Evolutionary conservation across 2,888 invertebrate species (phyloP), one percentile per base, ranked within the genome.

Genomic region (Prosopocoilus inquinatus): DNA sequence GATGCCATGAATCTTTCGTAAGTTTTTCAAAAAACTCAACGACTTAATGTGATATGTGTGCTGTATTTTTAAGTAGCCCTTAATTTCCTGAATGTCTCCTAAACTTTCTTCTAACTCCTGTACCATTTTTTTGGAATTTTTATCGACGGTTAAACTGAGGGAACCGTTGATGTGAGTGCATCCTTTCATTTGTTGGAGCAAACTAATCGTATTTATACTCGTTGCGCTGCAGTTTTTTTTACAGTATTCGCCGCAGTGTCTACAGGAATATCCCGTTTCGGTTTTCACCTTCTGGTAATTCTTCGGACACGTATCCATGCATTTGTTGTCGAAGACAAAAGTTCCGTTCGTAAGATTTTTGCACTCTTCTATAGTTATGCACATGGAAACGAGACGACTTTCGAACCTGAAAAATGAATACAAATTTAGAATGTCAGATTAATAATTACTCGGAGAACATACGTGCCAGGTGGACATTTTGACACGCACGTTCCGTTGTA

Each of bases 101-200:
- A 96, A 79, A 66, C 84, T 85, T 20, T 81, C 78, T 64, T 84
- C 83, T 50, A 96, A 70, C 64, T 86, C 86, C 33, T 81, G 76
- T 60, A 55, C 61, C 9, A 58, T 55, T 33, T 57, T 55, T 32
- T 61, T 57, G 7, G 53, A 43, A 38, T 59, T 35, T 20, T 43
- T 41, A 8, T 47, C 53, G 9, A 53, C 28, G 1, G 44, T 48
- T 46, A 57, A 89, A 52, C 82, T 84, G 28, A 97, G 76, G 7
- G 86, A 85, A 0, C 93, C 92, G 35, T 87, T 84, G 15, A 97
- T 84, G 55, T 86, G 83, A 1, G 91, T 90, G 70, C 96, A 96
- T 9, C 86, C 89, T 46, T 82, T 83, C 13, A 90, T 79, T 2
- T 75, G 76, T 69, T 90, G 86, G n/a, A 60, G n/a, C 13, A 47